A percentile compares a stretch with the other conserved stretches of the same genome.
Conservation (phyloP, 2,888 invertebrate genomes). For the Drosophila koepferae region DNA sequence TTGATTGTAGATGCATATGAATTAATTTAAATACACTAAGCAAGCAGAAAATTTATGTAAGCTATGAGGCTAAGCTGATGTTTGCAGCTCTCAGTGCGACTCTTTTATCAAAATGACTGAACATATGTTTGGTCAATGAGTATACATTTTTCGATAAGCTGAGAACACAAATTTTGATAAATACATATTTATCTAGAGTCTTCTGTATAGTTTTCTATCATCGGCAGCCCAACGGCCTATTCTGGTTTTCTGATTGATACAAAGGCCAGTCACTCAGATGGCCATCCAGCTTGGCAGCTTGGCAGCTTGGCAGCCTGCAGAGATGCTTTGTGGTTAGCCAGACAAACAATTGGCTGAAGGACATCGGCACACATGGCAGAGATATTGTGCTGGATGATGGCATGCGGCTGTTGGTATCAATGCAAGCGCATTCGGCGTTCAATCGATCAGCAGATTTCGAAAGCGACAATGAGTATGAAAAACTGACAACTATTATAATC, state of each 20-base stretch:
- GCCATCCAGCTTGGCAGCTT: slow-evolving; percentile 5
- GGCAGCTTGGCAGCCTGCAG: slow-evolving; percentile 3
- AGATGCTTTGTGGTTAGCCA: slow-evolving; percentile 62
- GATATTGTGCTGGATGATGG: slow-evolving; percentile 45
- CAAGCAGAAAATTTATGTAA: neutral
- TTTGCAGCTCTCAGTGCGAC: neutral
- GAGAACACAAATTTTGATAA: neutral
- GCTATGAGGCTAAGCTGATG: neutral
- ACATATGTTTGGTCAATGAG: neutral
- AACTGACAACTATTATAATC: slow-evolving; percentile 77
- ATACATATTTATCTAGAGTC: neutral
- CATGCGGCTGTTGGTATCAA: slow-evolving; percentile 24
- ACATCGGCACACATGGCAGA: slow-evolving; percentile 47
- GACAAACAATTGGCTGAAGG: slow-evolving; percentile 48
- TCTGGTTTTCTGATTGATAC: slow-evolving; percentile 30
- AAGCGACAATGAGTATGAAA: slow-evolving; percentile 52
- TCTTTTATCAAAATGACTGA: neutral
- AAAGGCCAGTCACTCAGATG: slow-evolving; percentile 3
- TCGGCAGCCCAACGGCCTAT: neutral
- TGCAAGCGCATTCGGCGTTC: slow-evolving; percentile 23
- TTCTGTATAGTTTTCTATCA: neutral
- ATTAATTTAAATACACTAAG: neutral
- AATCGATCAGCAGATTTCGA: slow-evolving; percentile 61
- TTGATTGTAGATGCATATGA: neutral
- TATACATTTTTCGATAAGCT: neutral